Percentiles rank a stretch among this genome's conserved stretches.
These are phyloP conservation scores for Oceanodroma leucorhoa DNA, from an alignment of 2,797 vertebrate genomes.

Conservation along the genomic window DNA sequence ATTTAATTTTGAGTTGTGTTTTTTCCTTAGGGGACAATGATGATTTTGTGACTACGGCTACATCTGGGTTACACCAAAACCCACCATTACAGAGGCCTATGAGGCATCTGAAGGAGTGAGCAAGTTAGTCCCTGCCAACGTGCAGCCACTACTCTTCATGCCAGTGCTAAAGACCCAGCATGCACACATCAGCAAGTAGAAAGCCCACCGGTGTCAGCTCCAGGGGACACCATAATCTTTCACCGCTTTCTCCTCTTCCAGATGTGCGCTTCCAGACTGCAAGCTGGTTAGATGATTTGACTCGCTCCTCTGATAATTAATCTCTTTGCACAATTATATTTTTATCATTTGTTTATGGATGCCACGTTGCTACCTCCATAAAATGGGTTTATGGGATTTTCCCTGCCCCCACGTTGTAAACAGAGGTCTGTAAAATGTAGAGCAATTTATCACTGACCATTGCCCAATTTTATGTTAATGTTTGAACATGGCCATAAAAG, in stretches of 20 bases:
- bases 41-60: not conserved
- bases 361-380: not conserved
- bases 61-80: not conserved
- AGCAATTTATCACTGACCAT: constrained; percentile 68
- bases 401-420: not conserved
- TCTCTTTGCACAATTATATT: not conserved
- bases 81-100: not conserved
- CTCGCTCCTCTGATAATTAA: not conserved
- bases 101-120: not conserved
- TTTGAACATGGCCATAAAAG: constrained; percentile 74
- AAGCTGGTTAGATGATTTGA: not conserved
- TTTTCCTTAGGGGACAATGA: fast-evolving
- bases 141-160: not conserved
- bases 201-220: not conserved
- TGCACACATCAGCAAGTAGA: not conserved
- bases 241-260: not conserved
- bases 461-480: constrained; percentile 73
- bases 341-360: not conserved
- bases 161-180: fast-evolving
- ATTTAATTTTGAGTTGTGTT: fast-evolving
- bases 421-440: not conserved
- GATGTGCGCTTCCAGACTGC: not conserved
- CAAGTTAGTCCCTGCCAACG: not conserved
- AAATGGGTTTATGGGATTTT: not conserved
- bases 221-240: not conserved